Conservation (phyloP, 2,888 invertebrate genomes). For the Sphaeridia pumilis region DNA sequence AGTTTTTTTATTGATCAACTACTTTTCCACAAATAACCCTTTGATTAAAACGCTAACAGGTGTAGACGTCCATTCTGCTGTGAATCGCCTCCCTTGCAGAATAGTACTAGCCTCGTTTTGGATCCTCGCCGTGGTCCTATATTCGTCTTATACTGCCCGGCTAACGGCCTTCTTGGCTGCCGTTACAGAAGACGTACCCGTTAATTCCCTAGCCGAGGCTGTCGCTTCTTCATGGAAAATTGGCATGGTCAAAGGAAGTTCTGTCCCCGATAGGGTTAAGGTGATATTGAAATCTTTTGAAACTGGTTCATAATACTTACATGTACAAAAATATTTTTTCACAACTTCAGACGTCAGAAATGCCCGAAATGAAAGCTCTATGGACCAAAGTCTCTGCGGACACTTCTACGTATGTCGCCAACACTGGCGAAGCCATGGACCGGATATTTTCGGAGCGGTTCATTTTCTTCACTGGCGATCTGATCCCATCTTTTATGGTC, state of each 20-base stretch:
- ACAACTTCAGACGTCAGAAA: slow-evolving; percentile 25
- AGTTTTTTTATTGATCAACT: too few relatives aligned
- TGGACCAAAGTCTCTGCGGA: slow-evolving; percentile 24
- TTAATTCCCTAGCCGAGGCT: slow-evolving; percentile 26
- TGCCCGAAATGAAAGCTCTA: slow-evolving; percentile 21
- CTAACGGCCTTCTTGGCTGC: slow-evolving; percentile 32
- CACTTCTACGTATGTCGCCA: slow-evolving; percentile 21
- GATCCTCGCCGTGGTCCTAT: slow-evolving; percentile 29
- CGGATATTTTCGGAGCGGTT: slow-evolving; percentile 26
- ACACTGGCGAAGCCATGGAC: slow-evolving; percentile 25
- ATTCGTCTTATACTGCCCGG: slow-evolving; percentile 30
- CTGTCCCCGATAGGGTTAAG: slow-evolving; percentile 30
- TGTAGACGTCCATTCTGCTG: slow-evolving; percentile 24
- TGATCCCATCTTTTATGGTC: slow-evolving; percentile 28
- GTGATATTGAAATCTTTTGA: too few relatives aligned
- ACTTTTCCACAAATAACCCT: too few relatives aligned
- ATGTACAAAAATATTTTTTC: too few relatives aligned
- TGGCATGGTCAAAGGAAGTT: slow-evolving; percentile 28
- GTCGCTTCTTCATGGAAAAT: slow-evolving; percentile 30
- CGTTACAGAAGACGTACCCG: slow-evolving; percentile 21
- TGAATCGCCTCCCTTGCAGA: slow-evolving; percentile 25
- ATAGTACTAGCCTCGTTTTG: slow-evolving; percentile 31
- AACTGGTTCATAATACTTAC: too few relatives aligned
- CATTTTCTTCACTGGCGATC: slow-evolving; percentile 33
- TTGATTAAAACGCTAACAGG: too few relatives aligned